A percentile compares a stretch with the other conserved stretches of the same genome.
Conservation (phyloP, 2,888 invertebrate species). For the Macrosiphum euphorbiae region DNA sequence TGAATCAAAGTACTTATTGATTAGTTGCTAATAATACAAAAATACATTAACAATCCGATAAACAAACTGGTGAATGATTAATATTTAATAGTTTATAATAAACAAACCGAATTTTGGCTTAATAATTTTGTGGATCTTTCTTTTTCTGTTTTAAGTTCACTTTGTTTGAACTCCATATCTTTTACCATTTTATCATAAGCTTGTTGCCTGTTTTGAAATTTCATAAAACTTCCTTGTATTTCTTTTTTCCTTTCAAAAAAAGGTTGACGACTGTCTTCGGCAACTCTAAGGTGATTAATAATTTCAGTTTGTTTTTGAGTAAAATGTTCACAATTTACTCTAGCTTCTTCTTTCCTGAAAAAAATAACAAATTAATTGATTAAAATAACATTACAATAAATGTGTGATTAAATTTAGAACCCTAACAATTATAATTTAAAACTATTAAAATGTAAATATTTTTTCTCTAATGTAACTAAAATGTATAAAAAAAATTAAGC, state of each 20-base stretch:
- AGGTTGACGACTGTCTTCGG: constrained; percentile 74
- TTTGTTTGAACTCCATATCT: constrained; percentile 22
- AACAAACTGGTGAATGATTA: neutral
- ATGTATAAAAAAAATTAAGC: no score
- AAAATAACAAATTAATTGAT: neutral
- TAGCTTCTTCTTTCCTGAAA: constrained; percentile 46
- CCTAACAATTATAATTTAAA: neutral
- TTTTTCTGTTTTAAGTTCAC: constrained; percentile 40
- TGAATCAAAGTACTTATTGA: constrained; percentile 28
- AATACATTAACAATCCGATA: neutral
- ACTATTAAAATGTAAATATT: no score
- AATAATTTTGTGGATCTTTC: neutral
- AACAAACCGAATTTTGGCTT: constrained; percentile 31
- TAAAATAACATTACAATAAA: neutral
- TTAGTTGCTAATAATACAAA: constrained; percentile 30
- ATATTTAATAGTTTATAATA: neutral
- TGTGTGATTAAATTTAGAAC: neutral
- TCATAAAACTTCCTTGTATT: constrained; percentile 27
- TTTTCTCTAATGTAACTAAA: no score
- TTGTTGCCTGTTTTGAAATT: constrained; percentile 44
- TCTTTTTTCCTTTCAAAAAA: constrained; percentile 69
- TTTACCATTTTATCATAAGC: constrained; percentile 43
- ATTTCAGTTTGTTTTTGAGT: constrained; percentile 70
- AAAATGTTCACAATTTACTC: constrained; percentile 22
- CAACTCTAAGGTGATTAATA: constrained; percentile 73